A percentile compares a stretch with the other conserved stretches of the same genome.
Conservation (phyloP, 2,888 invertebrate species). For the Dendrolimus houi region DNA sequence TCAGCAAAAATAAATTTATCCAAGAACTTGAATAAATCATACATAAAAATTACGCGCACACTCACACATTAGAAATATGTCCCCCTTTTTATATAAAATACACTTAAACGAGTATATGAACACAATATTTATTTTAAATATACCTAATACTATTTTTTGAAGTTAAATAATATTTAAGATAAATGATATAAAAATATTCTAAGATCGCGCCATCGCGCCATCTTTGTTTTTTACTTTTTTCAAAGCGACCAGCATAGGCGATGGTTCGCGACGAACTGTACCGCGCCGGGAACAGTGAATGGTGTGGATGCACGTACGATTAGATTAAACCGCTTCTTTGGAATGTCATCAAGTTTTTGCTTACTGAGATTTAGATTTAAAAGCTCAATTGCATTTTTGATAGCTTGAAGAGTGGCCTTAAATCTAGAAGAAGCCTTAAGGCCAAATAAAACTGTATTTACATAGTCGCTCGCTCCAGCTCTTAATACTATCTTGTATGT, state of each 20-base stretch:
- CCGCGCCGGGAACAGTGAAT: slow-evolving; percentile 7
- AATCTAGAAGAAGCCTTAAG: too few species aligned
- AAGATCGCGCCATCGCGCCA: slow-evolving; percentile 9
- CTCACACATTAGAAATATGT: slow-evolving; percentile 52
- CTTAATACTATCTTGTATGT: too few species aligned
- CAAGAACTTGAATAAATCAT: slow-evolving; percentile 74
- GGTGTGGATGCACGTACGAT: slow-evolving; percentile 15
- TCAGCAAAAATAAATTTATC: slow-evolving; percentile 69
- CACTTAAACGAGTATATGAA: slow-evolving; percentile 11
- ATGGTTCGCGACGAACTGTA: slow-evolving; percentile 39
- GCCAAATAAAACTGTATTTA: too few species aligned
- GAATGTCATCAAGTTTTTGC: slow-evolving; percentile 39
- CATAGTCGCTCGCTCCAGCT: too few species aligned
- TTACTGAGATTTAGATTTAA: slow-evolving; percentile 15
- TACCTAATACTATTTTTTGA: background rate
- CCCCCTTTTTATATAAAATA: slow-evolving; percentile 30
- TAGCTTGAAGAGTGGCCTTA: too few species aligned
- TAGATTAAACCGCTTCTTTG: slow-evolving; percentile 29
- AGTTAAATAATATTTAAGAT: background rate
- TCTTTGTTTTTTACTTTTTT: slow-evolving; percentile 31
- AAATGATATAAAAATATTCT: background rate
- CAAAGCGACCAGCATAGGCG: slow-evolving; percentile 37
- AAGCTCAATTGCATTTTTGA: background rate
- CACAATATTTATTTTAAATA: slow-evolving; percentile 3
- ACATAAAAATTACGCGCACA: slow-evolving; percentile 68